Evolutionary conservation across 2,888 invertebrate genomes (phyloP), one percentile per base, ranked within the genome.

Genomic region (Caradrina kadenii): DNA sequence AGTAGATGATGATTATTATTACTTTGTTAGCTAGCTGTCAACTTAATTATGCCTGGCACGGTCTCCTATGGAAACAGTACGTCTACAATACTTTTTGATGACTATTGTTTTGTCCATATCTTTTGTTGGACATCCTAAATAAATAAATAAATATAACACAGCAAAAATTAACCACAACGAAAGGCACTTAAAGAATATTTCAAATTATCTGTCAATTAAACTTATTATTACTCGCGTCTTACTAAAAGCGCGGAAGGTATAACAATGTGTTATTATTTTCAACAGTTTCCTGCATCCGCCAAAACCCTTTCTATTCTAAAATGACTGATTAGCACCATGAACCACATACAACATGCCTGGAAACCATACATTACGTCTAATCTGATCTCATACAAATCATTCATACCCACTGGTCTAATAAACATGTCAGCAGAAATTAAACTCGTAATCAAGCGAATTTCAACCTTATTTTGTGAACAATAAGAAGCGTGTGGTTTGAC

Each of bases 351-450:
- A 71, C 66, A 63, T 50, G 22, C 45, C n/a, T 63, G 50, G 4
- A 26, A 67, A 62, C 80, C 62, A 76, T 81, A 52, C 73, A 81
- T 84, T 83, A 80, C 21, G 55, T 77, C 71, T 70, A 74, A 84
- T 84, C 82, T 81, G 76, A 81, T 84, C 58, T 63, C 53, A 26
- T 42, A 81, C 63, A 76, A 82, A 70, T 79, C 70, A 79, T 75
- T 69, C 66, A 66, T 35, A 45, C 56, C 56, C 69, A 71, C 58
- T 68, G 60, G 50, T 67, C 64, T 73, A 84, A 84, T 84, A 84
- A 75, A 84, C 79, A 52, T 76, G 77, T 84, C 82, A 72, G 69
- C n/a, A 55, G 19, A 71, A 84, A 77, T 75, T 76, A 65, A 55
- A 11, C 6, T 3, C 45, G 31, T 21, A 31, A 13, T 45, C 26